Conservation (phyloP, 2,797 vertebrate genomes). For the Lophotriccus pileatus region DNA sequence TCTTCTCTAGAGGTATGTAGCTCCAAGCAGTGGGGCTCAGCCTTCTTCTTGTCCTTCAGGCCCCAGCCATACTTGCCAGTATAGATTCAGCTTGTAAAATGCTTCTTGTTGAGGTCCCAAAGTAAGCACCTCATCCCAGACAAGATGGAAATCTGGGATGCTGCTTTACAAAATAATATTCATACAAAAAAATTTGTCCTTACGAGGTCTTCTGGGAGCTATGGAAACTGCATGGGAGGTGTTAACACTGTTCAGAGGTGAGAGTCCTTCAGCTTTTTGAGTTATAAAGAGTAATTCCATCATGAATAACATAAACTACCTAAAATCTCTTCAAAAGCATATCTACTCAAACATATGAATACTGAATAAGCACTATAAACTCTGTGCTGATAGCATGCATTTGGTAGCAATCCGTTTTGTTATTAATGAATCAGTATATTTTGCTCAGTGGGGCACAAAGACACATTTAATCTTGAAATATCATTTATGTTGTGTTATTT, state of each 20-base stretch:
- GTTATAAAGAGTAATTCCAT: background rate
- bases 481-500: background rate
- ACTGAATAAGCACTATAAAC: background rate
- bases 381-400: background rate
- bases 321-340: background rate
- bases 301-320: background rate
- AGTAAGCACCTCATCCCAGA: background rate
- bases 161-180: background rate
- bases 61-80: background rate
- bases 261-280: background rate
- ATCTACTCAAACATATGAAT: background rate
- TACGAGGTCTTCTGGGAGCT: background rate
- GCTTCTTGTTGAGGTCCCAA: background rate
- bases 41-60: background rate
- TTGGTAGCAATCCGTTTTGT: constrained; percentile 4
- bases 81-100: background rate
- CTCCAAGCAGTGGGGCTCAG: background rate
- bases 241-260: background rate
- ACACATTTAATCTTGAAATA: constrained; percentile 5
- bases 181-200: background rate
- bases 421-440: constrained; percentile 21
- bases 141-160: background rate
- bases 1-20: background rate
- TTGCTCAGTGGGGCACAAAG: background rate
- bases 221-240: background rate